Base-by-base conservation (phyloP, 2,113 vertebrate species). In the Saimiri boliviensis region DNA sequence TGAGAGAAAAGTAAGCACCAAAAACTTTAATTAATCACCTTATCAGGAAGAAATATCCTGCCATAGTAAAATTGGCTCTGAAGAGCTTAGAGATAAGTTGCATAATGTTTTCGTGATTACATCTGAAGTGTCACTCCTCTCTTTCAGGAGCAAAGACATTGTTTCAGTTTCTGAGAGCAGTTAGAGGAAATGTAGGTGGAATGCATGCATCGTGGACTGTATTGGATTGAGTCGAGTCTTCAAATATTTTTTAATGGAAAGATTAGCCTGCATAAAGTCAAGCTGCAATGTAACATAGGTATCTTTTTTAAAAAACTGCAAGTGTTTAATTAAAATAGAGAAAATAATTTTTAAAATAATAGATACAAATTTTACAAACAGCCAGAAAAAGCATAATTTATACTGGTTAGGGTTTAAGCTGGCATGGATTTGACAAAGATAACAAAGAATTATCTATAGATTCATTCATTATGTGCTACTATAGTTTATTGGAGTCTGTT, bases 1-100 rank as follows among this genome's bases (percentile, higher is more conserved):
- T 91, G 56, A 95, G 89, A 94, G 93, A 97, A 98, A 95, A 97
- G 95, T 96, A 94, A 95, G 87, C 86, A 84, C 77, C 95, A 93
- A 96, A 91, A 98, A 70, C 79, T 95, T 96, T 89, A 92, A 8
- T 73, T 84, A 77, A 89, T 88, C 47, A 89, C 96, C 52, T 71
- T 95, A 89, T 94, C 96, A 71, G 81, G 90, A 97, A 92, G 92
- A 14, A 98, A 79, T 95, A 95, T 97, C 86, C 70, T 96, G 13
- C 91, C 97, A 77, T 91, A 94, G 47, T 85, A 97, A 66, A 93
- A 54, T 74, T 93, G 94, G 85, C 68, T 95, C 88, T 93, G 88
- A 96, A 80, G 74, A 96, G n/a, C 32, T 83, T 49, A 90, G 74
- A 93, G 25, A 90, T 93, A 85, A 96, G 45, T 90, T 42, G 68